phyloP scores from a whole-genome alignment of 2,113 vertebrate species.

The Arenaria interpres region DNA sequence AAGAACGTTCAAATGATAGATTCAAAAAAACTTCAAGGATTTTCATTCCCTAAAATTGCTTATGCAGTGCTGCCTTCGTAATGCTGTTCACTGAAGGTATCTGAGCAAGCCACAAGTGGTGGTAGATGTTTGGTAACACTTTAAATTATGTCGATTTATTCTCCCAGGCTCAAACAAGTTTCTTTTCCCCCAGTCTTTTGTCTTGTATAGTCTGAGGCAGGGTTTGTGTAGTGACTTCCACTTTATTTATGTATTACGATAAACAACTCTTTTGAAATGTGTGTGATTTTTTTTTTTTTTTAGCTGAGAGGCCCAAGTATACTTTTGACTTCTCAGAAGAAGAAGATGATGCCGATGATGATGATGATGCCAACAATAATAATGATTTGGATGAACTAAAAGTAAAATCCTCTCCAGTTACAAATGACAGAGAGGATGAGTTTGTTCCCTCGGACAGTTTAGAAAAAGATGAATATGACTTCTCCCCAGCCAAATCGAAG shows the following conservation, averaged over 20 bases:
- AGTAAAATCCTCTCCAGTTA: conserved; percentile 80
- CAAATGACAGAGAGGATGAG: conserved; percentile 85
- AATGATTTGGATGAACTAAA: conserved; percentile 83
- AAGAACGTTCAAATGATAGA: neutral
- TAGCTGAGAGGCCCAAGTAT: conserved; percentile 96
- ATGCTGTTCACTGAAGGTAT: neutral
- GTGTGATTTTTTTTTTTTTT: neutral
- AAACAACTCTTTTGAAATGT: neutral
- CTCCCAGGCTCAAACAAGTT: neutral
- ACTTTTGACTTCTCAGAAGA: conserved; percentile 98
- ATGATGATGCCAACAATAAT: conserved; percentile 74
- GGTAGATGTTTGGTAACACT: neutral
- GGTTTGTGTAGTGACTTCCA: neutral
- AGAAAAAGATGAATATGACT: conserved; percentile 85
- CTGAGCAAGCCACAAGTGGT: neutral
- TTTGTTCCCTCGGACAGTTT: conserved; percentile 78
- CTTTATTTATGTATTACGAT: neutral
- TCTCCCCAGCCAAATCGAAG: conserved; percentile 80
- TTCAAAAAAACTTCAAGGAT: neutral
- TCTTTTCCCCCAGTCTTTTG: neutral
- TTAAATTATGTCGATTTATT: neutral
- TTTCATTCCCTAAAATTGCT: neutral
- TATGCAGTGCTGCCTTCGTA: neutral
- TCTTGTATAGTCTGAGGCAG: neutral
- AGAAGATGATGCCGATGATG: conserved; percentile 86